phyloP scores from a whole-genome alignment of 2,888 invertebrate species.

The Podotricha telesiphe region DNA sequence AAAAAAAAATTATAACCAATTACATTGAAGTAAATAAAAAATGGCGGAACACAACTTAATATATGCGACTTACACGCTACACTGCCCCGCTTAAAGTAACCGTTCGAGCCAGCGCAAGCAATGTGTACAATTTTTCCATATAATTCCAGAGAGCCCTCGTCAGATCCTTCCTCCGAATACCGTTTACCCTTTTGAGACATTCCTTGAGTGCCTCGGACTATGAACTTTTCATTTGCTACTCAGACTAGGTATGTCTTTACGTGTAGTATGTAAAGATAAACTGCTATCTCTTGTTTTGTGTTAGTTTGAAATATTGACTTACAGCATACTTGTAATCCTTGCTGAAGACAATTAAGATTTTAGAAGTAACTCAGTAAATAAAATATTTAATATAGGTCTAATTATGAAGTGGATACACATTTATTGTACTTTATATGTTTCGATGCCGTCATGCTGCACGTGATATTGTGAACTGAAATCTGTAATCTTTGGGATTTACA shows the following conservation, averaged over 20 bases:
- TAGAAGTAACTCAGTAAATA: neutral
- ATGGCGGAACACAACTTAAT: neutral
- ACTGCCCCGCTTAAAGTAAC: neutral
- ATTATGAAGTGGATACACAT: neutral
- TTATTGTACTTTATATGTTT: no score
- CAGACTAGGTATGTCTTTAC: neutral
- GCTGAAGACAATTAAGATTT: neutral
- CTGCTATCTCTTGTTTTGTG: slow-evolving; percentile 8
- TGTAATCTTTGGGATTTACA: no score
- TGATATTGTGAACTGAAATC: no score
- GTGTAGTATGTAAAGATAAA: neutral
- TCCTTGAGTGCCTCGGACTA: slow-evolving; percentile 14
- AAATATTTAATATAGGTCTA: no score
- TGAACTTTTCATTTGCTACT: slow-evolving; percentile 11
- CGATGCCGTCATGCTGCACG: no score
- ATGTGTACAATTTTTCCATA: slow-evolving; percentile 12
- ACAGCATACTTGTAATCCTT: slow-evolving; percentile 2
- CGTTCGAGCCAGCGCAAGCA: neutral
- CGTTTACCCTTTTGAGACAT: slow-evolving; percentile 29
- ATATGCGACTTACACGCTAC: neutral
- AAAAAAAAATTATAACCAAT: no score
- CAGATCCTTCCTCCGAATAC: slow-evolving; percentile 20
- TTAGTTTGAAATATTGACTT: slow-evolving; percentile 14
- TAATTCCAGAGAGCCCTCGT: slow-evolving; percentile 25
- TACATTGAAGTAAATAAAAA: no score